Conservation (phyloP, 2,113 vertebrate species). For the Oryzias melastigma region DNA sequence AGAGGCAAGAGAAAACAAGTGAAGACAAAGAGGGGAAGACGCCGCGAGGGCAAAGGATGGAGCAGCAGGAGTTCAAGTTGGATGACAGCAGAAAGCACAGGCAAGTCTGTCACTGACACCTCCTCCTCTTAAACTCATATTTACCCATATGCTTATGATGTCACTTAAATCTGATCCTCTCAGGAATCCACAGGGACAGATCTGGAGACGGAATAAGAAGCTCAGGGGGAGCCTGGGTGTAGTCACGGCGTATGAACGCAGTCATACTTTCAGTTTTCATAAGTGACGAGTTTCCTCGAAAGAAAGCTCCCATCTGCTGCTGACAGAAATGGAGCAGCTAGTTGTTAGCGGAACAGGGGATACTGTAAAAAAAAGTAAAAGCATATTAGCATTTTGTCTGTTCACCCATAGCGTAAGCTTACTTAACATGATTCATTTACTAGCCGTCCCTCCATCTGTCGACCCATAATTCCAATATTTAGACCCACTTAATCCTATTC, state of each 20-base stretch:
- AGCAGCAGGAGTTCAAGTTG: constrained; percentile 51
- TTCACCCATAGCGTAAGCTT: too few relatives aligned
- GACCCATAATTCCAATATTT: too few relatives aligned
- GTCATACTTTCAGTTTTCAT: constrained; percentile 35
- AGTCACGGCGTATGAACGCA: constrained; percentile 17
- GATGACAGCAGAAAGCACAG: constrained; percentile 52
- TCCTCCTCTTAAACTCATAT: constrained; percentile 1
- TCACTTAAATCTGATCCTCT: constrained; percentile 19
- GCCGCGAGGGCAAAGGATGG: constrained; percentile 36
- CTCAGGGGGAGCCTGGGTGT: constrained; percentile 13
- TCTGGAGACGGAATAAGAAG: constrained; percentile 14
- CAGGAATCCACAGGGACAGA: constrained; percentile 20
- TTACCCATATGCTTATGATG: constrained; percentile 1
- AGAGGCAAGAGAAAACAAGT: constrained; percentile 39
- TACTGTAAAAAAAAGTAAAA: constrained; percentile 27
- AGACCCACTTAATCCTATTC: too few relatives aligned
- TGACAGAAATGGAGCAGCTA: constrained; percentile 51
- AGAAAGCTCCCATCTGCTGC: constrained; percentile 51
- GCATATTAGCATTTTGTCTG: constrained; percentile 51
- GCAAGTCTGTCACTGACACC: constrained; percentile 37
- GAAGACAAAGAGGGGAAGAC: constrained; percentile 14
- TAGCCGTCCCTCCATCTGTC: too few relatives aligned
- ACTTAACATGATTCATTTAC: too few relatives aligned
- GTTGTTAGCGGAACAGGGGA: constrained; percentile 43
- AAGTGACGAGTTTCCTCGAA: constrained; percentile 60